Conservation (phyloP, 2,797 vertebrate species). For the Carduelis carduelis region DNA sequence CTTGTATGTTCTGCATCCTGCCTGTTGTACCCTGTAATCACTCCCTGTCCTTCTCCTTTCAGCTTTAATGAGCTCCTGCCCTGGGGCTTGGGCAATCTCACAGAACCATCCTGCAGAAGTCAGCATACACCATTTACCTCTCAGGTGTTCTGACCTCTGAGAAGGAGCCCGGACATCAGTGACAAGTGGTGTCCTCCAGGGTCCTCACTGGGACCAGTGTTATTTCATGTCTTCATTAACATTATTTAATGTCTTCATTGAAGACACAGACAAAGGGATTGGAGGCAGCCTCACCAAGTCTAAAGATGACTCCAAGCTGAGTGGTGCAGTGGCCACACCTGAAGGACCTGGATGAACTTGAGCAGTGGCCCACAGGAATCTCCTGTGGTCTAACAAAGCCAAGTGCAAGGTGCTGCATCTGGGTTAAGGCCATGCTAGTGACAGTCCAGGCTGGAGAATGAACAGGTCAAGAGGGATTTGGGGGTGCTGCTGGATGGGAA, state of each 20-base stretch:
- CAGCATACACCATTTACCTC: background rate
- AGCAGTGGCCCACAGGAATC: background rate
- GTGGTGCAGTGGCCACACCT: background rate
- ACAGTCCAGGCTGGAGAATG: background rate
- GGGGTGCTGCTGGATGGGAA: background rate
- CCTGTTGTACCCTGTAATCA: background rate
- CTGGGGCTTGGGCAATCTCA: background rate
- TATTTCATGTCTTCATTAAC: background rate
- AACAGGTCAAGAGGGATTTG: background rate
- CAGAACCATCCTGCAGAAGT: background rate
- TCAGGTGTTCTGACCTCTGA: rapidly evolving
- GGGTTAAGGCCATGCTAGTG: background rate
- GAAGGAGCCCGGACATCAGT: background rate
- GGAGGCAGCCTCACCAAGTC: background rate
- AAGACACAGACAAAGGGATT: too few species aligned
- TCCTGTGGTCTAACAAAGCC: background rate
- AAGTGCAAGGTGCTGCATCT: background rate
- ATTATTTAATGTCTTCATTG: background rate
- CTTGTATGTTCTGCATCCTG: background rate
- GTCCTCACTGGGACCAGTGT: background rate
- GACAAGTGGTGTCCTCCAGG: background rate
- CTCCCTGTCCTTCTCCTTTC: background rate
- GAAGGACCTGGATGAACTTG: background rate
- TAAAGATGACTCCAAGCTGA: background rate
- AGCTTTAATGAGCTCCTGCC: background rate